phyloP scores from a whole-genome alignment of 92 coral and sea anemone genomes.

The Siderastrea siderea region DNA sequence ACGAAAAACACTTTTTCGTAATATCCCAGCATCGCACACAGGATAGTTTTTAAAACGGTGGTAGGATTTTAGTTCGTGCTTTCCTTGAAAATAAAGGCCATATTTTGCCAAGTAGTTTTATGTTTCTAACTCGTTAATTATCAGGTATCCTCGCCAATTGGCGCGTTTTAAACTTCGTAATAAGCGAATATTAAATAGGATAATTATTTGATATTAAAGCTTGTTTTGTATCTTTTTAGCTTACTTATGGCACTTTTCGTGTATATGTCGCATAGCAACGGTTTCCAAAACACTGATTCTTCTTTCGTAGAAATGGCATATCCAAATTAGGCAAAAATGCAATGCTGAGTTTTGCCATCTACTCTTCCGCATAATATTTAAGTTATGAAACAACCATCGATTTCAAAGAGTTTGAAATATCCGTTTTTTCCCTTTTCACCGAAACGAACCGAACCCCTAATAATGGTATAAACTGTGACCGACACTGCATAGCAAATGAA shows the following conservation, averaged over 20 bases:
- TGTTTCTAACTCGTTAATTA: neutral
- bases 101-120: no score
- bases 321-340: neutral
- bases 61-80: neutral
- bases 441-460: neutral
- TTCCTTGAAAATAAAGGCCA: neutral
- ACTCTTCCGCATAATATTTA: neutral
- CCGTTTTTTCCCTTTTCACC: neutral
- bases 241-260: neutral
- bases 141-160: neutral
- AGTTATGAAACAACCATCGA: neutral
- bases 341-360: neutral
- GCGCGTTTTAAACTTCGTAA: neutral
- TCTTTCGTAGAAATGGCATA: neutral
- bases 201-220: constrained; percentile 12
- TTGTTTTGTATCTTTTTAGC: neutral
- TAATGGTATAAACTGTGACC: no score
- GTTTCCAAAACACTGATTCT: constrained; percentile 39
- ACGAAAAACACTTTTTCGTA: neutral
- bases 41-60: no score
- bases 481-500: neutral
- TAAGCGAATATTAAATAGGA: neutral
- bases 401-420: no score
- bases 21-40: no score
- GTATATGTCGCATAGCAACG: constrained; percentile 22